Evolutionary conservation across 64 coral and sea anemone species (phyloP).

Genomic region (Actinia tenebrosa): DNA sequence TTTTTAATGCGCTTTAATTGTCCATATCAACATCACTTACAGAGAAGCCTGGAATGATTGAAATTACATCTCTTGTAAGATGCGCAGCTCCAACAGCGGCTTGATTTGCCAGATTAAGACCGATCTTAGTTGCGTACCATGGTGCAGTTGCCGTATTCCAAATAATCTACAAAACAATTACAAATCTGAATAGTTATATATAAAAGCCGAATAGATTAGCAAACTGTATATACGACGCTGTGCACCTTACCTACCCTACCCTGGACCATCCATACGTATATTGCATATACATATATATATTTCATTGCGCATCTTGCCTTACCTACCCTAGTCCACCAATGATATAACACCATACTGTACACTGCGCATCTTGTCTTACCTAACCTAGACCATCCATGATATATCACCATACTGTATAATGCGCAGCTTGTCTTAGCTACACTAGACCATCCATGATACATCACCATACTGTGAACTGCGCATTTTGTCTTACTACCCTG

Average conservation of each 20-base stretch:
- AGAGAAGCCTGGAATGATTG: not conserved
- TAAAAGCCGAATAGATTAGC: too few species aligned
- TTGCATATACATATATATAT: too few species aligned
- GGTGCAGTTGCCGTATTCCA: not conserved
- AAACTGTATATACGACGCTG: too few species aligned
- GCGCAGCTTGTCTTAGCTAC: not conserved
- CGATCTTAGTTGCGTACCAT: not conserved
- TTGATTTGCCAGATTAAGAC: not conserved
- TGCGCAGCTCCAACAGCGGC: not conserved
- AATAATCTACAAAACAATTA: not conserved
- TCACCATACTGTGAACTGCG: not conserved
- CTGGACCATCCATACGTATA: too few species aligned
- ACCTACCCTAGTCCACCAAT: not conserved
- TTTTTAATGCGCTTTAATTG: not conserved
- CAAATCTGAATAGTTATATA: not conserved
- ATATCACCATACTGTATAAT: not conserved
- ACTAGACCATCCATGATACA: not conserved
- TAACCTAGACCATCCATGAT: not conserved
- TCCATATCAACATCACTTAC: not conserved
- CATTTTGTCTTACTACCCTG: not conserved
- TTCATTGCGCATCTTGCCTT: too few species aligned
- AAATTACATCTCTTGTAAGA: not conserved
- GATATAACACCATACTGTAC: not conserved
- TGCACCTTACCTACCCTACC: too few species aligned
- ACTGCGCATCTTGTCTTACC: not conserved